These are phyloP conservation scores for Drymonia ruficornis DNA, from an alignment of 2,888 invertebrate species.

Conservation along the genomic window DNA sequence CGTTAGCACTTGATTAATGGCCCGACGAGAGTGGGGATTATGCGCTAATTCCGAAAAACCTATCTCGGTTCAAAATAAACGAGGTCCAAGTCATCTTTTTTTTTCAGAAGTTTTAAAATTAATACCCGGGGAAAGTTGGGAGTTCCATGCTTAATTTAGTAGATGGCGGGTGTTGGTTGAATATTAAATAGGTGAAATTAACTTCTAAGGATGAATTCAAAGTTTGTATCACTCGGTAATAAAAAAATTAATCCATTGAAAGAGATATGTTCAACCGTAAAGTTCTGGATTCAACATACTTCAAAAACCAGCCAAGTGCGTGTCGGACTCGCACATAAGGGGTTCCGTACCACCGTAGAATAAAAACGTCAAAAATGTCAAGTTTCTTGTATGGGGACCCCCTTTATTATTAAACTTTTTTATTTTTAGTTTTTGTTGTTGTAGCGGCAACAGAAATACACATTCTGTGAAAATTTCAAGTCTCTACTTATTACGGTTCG, in stretches of 20 bases:
- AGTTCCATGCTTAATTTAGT: slow-evolving; percentile 46
- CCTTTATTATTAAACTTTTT: too few species aligned
- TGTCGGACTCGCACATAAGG: too few species aligned
- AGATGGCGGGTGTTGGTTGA: slow-evolving; percentile 45
- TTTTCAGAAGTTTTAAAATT: slow-evolving; percentile 49
- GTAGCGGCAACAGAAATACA: too few species aligned
- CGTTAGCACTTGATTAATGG: slow-evolving; percentile 76
- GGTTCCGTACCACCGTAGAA: too few species aligned
- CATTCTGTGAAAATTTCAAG: too few species aligned
- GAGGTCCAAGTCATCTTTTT: slow-evolving; percentile 27
- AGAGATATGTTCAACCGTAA: neutral
- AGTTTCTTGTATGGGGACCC: too few species aligned
- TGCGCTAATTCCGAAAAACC: slow-evolving; percentile 59
- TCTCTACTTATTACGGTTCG: too few species aligned
- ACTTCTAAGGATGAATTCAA: slow-evolving; percentile 35
- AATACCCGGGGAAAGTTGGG: slow-evolving; percentile 39
- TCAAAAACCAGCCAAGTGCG: too few species aligned
- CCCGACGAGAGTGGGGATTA: slow-evolving; percentile 55
- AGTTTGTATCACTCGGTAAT: slow-evolving; percentile 34
- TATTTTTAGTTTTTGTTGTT: too few species aligned
- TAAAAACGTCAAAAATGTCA: too few species aligned
- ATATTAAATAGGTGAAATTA: slow-evolving; percentile 54
- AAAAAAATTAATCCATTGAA: slow-evolving; percentile 23
- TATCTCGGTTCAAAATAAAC: slow-evolving; percentile 45
- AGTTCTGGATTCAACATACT: neutral